Evolutionary conservation across 2,797 vertebrate species (phyloP), one percentile per base, ranked within the genome.

Genomic region (Clamator glandarius): DNA sequence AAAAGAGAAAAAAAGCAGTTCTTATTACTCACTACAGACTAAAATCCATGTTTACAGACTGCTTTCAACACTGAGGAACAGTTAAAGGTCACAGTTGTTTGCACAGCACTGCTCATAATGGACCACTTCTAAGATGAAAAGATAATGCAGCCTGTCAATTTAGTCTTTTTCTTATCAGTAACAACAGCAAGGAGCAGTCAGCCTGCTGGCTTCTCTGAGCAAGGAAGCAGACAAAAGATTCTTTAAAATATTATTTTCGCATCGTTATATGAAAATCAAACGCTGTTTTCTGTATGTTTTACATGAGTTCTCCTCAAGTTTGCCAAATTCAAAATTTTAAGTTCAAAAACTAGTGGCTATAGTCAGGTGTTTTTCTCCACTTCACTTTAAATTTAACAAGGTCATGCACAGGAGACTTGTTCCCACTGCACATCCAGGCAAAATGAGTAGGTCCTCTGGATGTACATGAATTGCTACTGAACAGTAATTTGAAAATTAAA

Each of bases 301-400:
- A 39, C 42, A 31, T 0, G 3, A 72, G 48, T 25, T 42, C 35
- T 52, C 21, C 29, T 28, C 39, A 36, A 46, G 13, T 33, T 64
- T 55, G 36, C 17, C 3, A 6, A 67, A 83, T 25, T 78, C 48
- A 57, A 87, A 83, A 67, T 25, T 55, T 21, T 21, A 6, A 61
- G 58, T 21, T 57, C 15, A 44, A 51, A 74, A 78, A 16, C 42
- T 26, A 12, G 17, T 28, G 9, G 26, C 26, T 57, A 6, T 6
- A 6, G 2, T 19, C 28, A 51, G 18, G 0, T 0, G 1, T 3
- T 74, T 66, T 64, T 50, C 19, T 15, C 42, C 24, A 17, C 48
- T 57, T 79, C 41, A n/a, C 28, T 41, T 36, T 17, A 54, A 58
- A 62, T 18, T 51, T 44, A 28, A 70, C 11, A 21, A 58, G 42